These are phyloP conservation scores for Xylophagus ater DNA, from an alignment of 2,888 invertebrate genomes.

Conservation along the genomic window DNA sequence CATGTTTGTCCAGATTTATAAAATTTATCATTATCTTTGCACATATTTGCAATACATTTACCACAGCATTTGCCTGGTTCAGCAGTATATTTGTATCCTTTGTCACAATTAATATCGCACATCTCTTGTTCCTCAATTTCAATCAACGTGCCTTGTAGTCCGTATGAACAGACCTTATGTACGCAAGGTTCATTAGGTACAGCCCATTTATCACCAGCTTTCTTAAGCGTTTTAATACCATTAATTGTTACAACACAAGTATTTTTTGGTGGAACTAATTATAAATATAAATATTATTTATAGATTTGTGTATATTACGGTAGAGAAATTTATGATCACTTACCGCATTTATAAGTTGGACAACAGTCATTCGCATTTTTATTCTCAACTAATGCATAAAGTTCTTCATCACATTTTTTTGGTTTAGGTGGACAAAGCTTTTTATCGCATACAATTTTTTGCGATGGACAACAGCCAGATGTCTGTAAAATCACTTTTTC, in stretches of 20 bases:
- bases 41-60: slow-evolving; percentile 47
- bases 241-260: slow-evolving; percentile 33
- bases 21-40: slow-evolving; percentile 43
- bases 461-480: slow-evolving; percentile 61
- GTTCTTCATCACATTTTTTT: slow-evolving; percentile 38
- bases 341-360: slow-evolving; percentile 53
- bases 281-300: neutral
- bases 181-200: slow-evolving; percentile 40
- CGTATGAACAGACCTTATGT: slow-evolving; percentile 30
- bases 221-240: slow-evolving; percentile 29
- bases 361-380: slow-evolving; percentile 49
- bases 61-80: slow-evolving; percentile 48
- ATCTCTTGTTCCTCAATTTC: slow-evolving; percentile 25
- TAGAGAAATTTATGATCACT: slow-evolving; percentile 19
- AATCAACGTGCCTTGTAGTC: slow-evolving; percentile 28
- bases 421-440: slow-evolving; percentile 52
- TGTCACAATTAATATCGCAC: slow-evolving; percentile 28
- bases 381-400: slow-evolving; percentile 41
- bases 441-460: slow-evolving; percentile 48
- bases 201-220: slow-evolving; percentile 40
- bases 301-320: neutral
- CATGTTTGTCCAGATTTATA: slow-evolving; percentile 46
- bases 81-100: slow-evolving; percentile 48
- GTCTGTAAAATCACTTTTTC: slow-evolving; percentile 47
- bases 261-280: slow-evolving; percentile 31